Evolutionary conservation across 1,140 invertebrate species (phyloP), one percentile per base, ranked within the genome.

Genomic region (Drosophila pallidifrons): DNA sequence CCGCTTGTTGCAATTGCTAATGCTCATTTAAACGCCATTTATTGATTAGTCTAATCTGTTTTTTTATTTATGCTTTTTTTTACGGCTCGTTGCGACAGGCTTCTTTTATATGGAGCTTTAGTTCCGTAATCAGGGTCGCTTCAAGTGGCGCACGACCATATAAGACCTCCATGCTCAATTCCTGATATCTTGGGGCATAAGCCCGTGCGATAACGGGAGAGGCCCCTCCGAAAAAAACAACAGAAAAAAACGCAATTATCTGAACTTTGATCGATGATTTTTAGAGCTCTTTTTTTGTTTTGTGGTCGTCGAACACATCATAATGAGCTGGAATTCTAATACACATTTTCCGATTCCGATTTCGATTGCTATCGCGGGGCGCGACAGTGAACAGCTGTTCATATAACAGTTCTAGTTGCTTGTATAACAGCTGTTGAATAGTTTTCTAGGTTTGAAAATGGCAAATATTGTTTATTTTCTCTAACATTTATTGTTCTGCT

Each of bases 401-500:
- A 32, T 65, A 65, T 71, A 55, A 66, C 51, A 65, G 49, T 65
- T 57, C 3, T 11, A 54, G 11, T 20, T 20, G 11, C 32, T 20
- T 7, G 1, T 63, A 45, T 43, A 55, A 64, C 49, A 63, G 30
- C 46, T 69, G 49, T 57, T 69, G 15, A 57, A 65, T 16, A 57
- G 65, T 75, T 77, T 74, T 69, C 13, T 13, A 38, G 45, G 32
- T 65, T 77, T 85, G 60, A 67, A 71, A 69, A 87, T 82, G 82
- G 75, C 82, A 82, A 76, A 70, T 11, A 28, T 67, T 55, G 35
- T 83, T 73, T 72, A 63, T 69, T 79, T 54, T 63, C 78, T 74
- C 78, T 74, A 88, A 88, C 74, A 88, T 82, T 88, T 88, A 88
- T 88, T 88, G 83, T 88, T 87, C 83, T 79, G 79, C 64, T 83